Evolutionary conservation across 2,797 vertebrate genomes (phyloP), one percentile per base, ranked within the genome.

Genomic region (Xenentodon cancila): DNA sequence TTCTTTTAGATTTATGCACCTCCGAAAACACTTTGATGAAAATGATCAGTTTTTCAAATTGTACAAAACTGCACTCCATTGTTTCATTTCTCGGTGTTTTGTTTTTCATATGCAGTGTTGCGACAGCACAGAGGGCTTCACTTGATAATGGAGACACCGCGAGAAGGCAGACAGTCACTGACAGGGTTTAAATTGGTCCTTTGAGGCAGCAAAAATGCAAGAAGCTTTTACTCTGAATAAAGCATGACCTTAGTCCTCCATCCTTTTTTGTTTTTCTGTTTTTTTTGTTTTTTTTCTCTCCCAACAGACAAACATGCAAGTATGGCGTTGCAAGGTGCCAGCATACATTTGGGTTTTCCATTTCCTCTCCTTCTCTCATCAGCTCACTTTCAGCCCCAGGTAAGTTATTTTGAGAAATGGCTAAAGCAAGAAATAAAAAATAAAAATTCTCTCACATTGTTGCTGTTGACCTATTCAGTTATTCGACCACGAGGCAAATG

Each of bases 391-490:
- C 87, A 91, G 84, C 84, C 87, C 77, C 74, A 64, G 82, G 88
- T 86, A 84, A 81, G 83, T 78, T 90, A 88, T 89, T 89, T 88
- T 86, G 86, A 92, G 88, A 82, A 88, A 89, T 79, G 78, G 81
- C 75, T 57, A 37, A 11, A 37, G 34, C 34, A 37, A 37, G 11
- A 11, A 37, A 37, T 3, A 32, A 60, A 66, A 72, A 72, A 88
- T 89, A 81, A 82, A 46, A 86, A 89, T 85, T 89, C 57, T 62
- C 71, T 70, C 71, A 64, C 73, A 59, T 82, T 85, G 84, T 84
- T 84, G 82, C 77, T 89, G 90, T 91, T 91, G 89, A 92, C 91
- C 91, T 90, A 84, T 91, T 92, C 84, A 91, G 82, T 80, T 91
- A 90, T 92, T 90, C 79, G 68, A 86, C 89, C 89, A 73, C 85